phyloP scores from a whole-genome alignment of 2,888 invertebrate species.

The Spodoptera exigua region DNA sequence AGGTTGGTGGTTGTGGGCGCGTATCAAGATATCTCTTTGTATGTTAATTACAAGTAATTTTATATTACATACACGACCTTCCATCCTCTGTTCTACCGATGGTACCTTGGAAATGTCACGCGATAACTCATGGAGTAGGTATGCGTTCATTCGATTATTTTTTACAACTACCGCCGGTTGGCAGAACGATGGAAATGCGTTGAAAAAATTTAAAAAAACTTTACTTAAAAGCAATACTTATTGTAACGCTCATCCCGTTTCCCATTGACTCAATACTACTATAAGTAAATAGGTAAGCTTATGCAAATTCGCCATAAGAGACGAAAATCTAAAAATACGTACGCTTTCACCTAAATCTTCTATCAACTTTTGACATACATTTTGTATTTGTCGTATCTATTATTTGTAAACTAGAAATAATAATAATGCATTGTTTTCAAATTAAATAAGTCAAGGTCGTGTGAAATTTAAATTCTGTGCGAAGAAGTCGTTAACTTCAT shows the following conservation, averaged over 20 bases:
- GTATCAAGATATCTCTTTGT: conserved; percentile 65
- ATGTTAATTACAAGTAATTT: conserved; percentile 68
- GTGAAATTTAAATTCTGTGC: conserved; percentile 40
- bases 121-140: neutral
- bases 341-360: too few relatives aligned
- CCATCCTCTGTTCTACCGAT: conserved; percentile 20
- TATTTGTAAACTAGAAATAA: conserved; percentile 17
- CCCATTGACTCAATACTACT: too few relatives aligned
- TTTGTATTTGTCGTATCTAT: conserved; percentile 13
- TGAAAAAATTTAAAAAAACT: too few relatives aligned
- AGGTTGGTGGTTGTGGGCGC: conserved; percentile 59
- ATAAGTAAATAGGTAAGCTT: too few relatives aligned
- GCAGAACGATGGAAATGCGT: neutral
- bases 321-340: too few relatives aligned
- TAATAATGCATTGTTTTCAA: conserved; percentile 37
- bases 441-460: conserved; percentile 44
- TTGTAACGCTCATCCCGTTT: too few relatives aligned
- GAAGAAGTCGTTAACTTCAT: conserved; percentile 27
- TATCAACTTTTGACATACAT: neutral
- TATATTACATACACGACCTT: conserved; percentile 54
- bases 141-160: neutral
- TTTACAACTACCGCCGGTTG: neutral
- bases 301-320: too few relatives aligned
- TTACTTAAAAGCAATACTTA: too few relatives aligned
- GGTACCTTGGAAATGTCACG: conserved; percentile 46